Conservation (phyloP, 2,113 vertebrate species). For the Cephalopholis sonnerati region DNA sequence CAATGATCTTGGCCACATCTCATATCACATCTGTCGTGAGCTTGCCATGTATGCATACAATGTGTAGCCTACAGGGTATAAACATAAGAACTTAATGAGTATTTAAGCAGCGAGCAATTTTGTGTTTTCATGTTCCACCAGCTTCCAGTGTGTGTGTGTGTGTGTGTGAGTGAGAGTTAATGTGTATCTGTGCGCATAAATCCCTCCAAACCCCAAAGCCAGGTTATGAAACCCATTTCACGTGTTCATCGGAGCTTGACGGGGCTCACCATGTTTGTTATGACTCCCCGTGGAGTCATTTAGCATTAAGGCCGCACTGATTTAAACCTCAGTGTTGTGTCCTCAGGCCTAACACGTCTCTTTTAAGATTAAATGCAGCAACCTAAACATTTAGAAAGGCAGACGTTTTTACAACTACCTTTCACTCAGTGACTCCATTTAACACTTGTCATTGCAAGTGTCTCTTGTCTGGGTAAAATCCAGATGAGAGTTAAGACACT, state of each 20-base stretch:
- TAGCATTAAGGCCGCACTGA: conserved; percentile 32
- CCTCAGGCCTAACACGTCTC: conserved; percentile 1
- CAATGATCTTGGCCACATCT: not conserved
- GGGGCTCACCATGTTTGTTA: conserved; percentile 36
- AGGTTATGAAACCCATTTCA: conserved; percentile 56
- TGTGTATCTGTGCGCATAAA: conserved; percentile 19
- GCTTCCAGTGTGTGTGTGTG: not conserved
- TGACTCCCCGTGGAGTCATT: conserved; percentile 48
- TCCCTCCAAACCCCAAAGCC: conserved; percentile 11
- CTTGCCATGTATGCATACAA: not conserved
- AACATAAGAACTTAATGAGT: not conserved
- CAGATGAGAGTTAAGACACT: not conserved
- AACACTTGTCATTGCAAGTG: not conserved
- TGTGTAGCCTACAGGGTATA: not conserved
- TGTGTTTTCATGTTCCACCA: not conserved
- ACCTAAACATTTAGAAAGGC: conserved; percentile 29
- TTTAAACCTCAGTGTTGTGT: conserved; percentile 17
- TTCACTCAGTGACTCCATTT: not conserved
- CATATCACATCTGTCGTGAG: conserved; percentile 5
- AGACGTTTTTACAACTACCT: not conserved
- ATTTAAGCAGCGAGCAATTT: not conserved
- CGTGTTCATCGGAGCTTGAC: conserved; percentile 56
- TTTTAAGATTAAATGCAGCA: conserved; percentile 22
- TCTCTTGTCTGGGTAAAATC: not conserved
- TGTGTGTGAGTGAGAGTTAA: not conserved